Conservation (phyloP, 2,888 invertebrate species). For the Sinotaia quadrata region DNA sequence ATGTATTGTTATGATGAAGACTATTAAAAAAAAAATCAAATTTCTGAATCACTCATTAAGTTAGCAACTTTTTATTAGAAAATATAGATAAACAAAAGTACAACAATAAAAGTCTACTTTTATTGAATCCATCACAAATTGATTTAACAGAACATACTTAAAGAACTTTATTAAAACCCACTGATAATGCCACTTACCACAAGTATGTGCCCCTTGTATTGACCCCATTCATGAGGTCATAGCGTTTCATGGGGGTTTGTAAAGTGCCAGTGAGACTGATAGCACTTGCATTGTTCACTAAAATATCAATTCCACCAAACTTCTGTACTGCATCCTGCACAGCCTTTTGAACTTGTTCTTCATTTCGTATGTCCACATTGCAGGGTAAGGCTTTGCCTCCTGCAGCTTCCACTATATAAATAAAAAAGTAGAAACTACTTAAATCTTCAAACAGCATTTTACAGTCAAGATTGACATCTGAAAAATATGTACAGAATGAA, state of each 20-base stretch:
- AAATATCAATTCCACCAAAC: slow-evolving; percentile 96
- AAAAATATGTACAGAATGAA: not conserved
- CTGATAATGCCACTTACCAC: slow-evolving; percentile 77
- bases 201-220: slow-evolving; percentile 96
- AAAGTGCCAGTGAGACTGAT: slow-evolving; percentile 83
- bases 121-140: too few relatives aligned
- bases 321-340: slow-evolving; percentile 79
- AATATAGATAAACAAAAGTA: too few relatives aligned
- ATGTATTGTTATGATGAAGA: too few relatives aligned
- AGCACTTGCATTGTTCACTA: slow-evolving; percentile 95
- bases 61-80: too few relatives aligned
- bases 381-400: slow-evolving; percentile 91
- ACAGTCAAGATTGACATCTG: too few relatives aligned
- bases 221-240: slow-evolving; percentile 95
- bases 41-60: too few relatives aligned
- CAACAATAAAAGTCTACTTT: too few relatives aligned
- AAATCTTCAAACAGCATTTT: too few relatives aligned
- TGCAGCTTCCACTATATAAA: slow-evolving; percentile 81
- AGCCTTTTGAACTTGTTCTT: slow-evolving; percentile 77
- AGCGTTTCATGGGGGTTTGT: slow-evolving; percentile 93
- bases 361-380: slow-evolving; percentile 89
- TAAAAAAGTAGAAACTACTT: too few relatives aligned
- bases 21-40: too few relatives aligned
- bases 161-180: too few relatives aligned
- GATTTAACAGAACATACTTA: too few relatives aligned